A percentile compares a stretch with the other conserved stretches of the same genome.
Evolutionary conservation across 2,797 vertebrate genomes (phyloP).

Genomic region (Triplophysa yarkandensis): DNA sequence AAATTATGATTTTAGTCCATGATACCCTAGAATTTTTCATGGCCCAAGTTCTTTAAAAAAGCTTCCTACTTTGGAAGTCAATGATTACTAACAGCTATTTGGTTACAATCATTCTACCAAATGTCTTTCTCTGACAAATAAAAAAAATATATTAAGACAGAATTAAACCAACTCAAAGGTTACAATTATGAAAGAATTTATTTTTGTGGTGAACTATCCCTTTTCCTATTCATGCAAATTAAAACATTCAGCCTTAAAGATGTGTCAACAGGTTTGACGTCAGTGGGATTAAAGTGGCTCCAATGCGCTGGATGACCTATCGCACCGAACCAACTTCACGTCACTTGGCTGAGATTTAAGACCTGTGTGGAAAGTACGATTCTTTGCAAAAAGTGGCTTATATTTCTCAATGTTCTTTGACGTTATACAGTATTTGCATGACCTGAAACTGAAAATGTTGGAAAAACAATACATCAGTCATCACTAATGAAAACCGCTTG

Average conservation of each 20-base stretch:
- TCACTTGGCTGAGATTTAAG: not conserved
- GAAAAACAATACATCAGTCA: slow-evolving; percentile 57
- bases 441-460: slow-evolving; percentile 67
- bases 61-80: no score
- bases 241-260: not conserved
- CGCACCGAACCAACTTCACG: not conserved
- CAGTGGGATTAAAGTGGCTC: not conserved
- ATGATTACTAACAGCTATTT: no score
- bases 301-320: not conserved
- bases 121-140: no score
- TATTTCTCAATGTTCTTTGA: not conserved
- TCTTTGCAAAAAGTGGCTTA: not conserved
- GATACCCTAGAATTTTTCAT: no score
- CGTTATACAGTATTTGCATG: slow-evolving; percentile 57
- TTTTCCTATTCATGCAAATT: not conserved
- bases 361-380: not conserved
- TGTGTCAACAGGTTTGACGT: not conserved
- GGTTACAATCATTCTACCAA: no score
- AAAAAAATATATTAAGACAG: no score
- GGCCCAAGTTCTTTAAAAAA: no score
- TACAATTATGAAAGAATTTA: no score
- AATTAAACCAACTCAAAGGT: no score
- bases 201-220: no score
- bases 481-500: slow-evolving; percentile 1
- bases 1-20: no score